A percentile compares a stretch with the other conserved stretches of the same genome.
phyloP scores from a whole-genome alignment of 2,888 invertebrate species.

The Oegoconia quadripuncta region DNA sequence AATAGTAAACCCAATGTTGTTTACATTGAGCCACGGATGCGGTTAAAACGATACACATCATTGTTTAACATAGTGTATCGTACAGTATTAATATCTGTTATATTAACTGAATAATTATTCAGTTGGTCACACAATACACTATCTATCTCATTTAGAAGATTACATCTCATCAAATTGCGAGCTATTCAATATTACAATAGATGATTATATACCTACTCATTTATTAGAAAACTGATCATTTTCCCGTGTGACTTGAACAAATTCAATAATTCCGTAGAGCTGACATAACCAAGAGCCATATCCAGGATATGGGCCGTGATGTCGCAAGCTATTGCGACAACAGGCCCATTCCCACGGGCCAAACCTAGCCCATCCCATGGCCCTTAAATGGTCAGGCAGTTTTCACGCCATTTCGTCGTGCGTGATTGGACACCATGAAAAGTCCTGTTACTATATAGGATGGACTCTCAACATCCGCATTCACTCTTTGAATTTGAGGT shows the following conservation, averaged over 20 bases:
- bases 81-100: no score
- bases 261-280: background rate
- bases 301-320: conserved; percentile 5
- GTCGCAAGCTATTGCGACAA: conserved; percentile 23
- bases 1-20: no score
- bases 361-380: conserved; percentile 58
- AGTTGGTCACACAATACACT: no score
- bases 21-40: no score
- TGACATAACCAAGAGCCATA: background rate
- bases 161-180: no score
- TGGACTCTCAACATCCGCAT: conserved; percentile 43
- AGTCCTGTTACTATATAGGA: conserved; percentile 40
- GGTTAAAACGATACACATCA: no score
- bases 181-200: no score
- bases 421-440: conserved; percentile 52
- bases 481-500: conserved; percentile 39
- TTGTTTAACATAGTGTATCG: no score
- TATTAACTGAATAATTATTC: no score
- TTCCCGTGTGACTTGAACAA: background rate
- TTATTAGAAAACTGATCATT: no score
- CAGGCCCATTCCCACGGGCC: conserved; percentile 55
- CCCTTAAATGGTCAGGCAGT: conserved; percentile 41
- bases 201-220: no score
- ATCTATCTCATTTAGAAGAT: no score
- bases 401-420: conserved; percentile 65